A percentile compares a stretch with the other conserved stretches of the same genome.
Evolutionary conservation across 2,797 vertebrate species (phyloP).

Genomic region (Rhinatrema bivittatum): DNA sequence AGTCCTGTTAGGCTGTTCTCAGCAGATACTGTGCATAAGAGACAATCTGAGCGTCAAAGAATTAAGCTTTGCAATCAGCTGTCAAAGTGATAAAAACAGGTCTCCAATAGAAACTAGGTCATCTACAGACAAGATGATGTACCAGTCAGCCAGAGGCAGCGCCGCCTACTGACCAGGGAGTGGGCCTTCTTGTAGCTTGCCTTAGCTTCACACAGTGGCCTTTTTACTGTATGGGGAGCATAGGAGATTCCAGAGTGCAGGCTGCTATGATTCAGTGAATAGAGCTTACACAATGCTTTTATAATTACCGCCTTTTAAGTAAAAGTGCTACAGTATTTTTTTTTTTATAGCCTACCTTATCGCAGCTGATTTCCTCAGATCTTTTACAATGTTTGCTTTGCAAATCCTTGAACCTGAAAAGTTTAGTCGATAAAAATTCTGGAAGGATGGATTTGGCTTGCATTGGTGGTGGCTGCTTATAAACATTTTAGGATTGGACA

Average conservation of each 20-base stretch:
- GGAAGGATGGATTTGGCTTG: conserved; percentile 25
- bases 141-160: too few species aligned
- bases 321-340: conserved; percentile 40
- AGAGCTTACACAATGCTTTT: conserved; percentile 37
- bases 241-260: not conserved
- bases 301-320: conserved; percentile 45
- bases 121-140: too few species aligned
- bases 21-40: too few species aligned
- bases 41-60: too few species aligned
- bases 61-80: too few species aligned
- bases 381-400: conserved; percentile 60
- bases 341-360: conserved; percentile 52
- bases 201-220: too few species aligned
- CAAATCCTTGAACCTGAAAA: conserved; percentile 56
- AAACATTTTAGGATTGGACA: conserved; percentile 33
- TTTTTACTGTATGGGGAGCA: too few species aligned
- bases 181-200: too few species aligned
- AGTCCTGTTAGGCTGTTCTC: too few species aligned
- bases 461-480: conserved; percentile 19
- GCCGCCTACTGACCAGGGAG: too few species aligned
- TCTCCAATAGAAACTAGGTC: too few species aligned
- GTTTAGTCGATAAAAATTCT: conserved; percentile 42
- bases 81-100: too few species aligned
- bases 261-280: not conserved
- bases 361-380: conserved; percentile 50